phyloP scores from a whole-genome alignment of 2,888 invertebrate species.

The Diachrysia chrysitis region DNA sequence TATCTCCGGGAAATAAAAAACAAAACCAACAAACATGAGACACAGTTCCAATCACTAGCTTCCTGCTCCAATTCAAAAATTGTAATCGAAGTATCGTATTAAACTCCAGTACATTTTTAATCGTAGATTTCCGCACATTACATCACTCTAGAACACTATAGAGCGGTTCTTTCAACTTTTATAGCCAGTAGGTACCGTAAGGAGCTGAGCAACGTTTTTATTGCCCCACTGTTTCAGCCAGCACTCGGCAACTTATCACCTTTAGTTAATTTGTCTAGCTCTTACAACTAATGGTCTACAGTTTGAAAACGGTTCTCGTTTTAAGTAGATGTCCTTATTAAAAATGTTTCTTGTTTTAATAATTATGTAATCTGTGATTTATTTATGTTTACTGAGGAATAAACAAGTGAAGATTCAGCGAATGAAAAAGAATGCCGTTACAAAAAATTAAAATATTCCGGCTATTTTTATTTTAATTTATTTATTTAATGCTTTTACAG shows the following conservation, averaged over 20 bases:
- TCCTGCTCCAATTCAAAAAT: background rate
- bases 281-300: conserved; percentile 50
- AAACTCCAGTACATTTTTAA: background rate
- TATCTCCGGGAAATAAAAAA: no score
- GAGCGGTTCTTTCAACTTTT: conserved; percentile 40
- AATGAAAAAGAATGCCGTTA: no score
- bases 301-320: conserved; percentile 27
- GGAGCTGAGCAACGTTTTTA: conserved; percentile 50
- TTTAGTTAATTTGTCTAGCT: conserved; percentile 66
- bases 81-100: background rate
- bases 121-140: conserved; percentile 14
- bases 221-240: conserved; percentile 53
- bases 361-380: no score
- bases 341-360: conserved; percentile 20
- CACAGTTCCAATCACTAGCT: no score
- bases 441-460: no score
- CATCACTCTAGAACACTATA: conserved; percentile 11
- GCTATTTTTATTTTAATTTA: no score
- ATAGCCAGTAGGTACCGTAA: conserved; percentile 31
- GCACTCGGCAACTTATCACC: conserved; percentile 64
- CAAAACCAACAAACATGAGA: no score
- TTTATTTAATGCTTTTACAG: no score
- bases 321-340: conserved; percentile 35
- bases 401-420: no score
- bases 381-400: no score